Conservation (phyloP, 1,140 invertebrate genomes). For the Asobara japonica region DNA sequence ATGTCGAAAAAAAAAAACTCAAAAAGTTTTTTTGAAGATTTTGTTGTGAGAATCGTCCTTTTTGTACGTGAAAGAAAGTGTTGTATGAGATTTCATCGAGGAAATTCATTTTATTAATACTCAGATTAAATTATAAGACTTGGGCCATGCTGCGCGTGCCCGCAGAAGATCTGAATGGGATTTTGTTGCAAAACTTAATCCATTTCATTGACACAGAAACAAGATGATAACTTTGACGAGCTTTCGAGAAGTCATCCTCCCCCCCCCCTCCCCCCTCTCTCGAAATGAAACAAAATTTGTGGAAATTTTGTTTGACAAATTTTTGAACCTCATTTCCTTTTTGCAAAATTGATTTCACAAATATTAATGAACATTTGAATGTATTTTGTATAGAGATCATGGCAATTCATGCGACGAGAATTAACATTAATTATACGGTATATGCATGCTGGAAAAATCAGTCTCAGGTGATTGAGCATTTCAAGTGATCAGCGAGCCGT, state of each 20-base stretch:
- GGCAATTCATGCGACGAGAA: background rate
- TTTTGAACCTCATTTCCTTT: background rate
- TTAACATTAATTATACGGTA: no score
- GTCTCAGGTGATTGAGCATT: background rate
- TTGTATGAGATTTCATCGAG: background rate
- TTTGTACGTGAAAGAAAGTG: constrained; percentile 1
- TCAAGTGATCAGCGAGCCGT: background rate
- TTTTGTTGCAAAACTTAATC: background rate
- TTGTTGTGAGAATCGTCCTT: background rate
- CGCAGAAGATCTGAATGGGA: background rate
- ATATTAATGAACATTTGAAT: background rate
- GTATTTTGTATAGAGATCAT: background rate
- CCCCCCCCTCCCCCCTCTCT: background rate
- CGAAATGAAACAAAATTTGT: background rate
- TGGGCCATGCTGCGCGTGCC: constrained; percentile 13
- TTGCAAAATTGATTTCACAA: no score
- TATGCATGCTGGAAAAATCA: no score
- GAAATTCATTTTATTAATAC: constrained; percentile 8
- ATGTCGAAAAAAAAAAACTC: background rate
- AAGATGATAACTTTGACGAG: background rate
- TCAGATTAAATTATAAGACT: constrained; percentile 11
- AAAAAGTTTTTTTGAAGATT: background rate
- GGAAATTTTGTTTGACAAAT: constrained; percentile 9
- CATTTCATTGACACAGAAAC: background rate
- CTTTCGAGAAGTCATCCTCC: background rate